phyloP scores from a whole-genome alignment of 2,113 vertebrate genomes.

The Agapornis roseicollis region DNA sequence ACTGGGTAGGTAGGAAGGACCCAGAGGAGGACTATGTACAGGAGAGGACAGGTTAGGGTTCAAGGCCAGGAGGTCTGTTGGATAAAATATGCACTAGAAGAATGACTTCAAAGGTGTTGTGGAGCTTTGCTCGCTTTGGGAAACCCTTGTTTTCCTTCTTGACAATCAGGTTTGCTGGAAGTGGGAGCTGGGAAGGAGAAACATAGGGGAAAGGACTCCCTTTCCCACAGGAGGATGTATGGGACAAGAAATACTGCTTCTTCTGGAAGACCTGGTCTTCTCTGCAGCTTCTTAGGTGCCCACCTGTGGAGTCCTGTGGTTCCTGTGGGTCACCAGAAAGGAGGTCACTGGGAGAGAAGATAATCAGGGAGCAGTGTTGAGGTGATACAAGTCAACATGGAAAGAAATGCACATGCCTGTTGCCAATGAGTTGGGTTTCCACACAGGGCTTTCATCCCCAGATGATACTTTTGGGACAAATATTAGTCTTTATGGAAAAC shows the following conservation, averaged over 20 bases:
- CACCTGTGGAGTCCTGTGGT: not conserved
- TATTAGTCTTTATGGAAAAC: not conserved
- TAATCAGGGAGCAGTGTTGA: not conserved
- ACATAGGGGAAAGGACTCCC: not conserved
- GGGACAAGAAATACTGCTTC: not conserved
- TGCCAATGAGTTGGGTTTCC: not conserved
- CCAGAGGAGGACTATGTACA: not conserved
- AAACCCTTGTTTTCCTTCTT: not conserved
- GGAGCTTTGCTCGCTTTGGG: not conserved
- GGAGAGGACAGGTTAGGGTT: not conserved
- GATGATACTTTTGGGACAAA: not conserved
- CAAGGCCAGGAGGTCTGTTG: not conserved
- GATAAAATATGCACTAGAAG: not conserved
- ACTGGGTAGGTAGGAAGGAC: not conserved
- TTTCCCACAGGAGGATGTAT: not conserved
- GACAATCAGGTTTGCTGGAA: not conserved
- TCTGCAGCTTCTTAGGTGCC: not conserved
- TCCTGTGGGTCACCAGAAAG: not conserved
- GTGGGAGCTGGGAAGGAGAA: not conserved
- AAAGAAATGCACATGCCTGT: fast-evolving
- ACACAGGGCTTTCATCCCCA: not conserved
- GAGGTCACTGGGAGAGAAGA: not conserved
- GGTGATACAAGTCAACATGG: not conserved
- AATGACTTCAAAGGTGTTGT: not conserved
- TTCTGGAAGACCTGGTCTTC: not conserved